Evolutionary conservation across 2,888 invertebrate genomes (phyloP).

Genomic region (Phytoseiulus persimilis): DNA sequence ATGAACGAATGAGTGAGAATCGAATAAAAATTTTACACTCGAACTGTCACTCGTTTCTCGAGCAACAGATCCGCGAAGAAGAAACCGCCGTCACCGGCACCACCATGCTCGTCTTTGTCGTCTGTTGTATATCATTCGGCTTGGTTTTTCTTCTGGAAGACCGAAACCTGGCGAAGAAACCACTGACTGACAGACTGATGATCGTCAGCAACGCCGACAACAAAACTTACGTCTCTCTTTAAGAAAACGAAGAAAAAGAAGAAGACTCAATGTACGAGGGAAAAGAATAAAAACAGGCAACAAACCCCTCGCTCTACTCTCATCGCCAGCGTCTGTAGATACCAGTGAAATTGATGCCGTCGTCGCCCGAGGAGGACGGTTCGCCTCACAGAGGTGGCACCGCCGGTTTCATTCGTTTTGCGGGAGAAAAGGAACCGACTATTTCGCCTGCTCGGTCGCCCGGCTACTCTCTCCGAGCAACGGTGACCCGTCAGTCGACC

Average conservation of each 20-base stretch:
- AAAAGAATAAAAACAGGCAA: background rate
- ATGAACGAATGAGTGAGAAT: background rate
- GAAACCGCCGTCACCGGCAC: background rate
- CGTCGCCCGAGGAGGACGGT: background rate
- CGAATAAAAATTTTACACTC: slow-evolving; percentile 5
- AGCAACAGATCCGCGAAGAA: background rate
- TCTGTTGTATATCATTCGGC: slow-evolving; percentile 5
- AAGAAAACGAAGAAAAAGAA: background rate
- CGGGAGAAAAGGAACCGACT: background rate
- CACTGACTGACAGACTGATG: background rate
- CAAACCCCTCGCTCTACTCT: background rate
- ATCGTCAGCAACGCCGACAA: background rate
- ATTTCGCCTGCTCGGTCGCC: background rate
- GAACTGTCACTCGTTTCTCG: background rate
- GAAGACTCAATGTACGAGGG: background rate
- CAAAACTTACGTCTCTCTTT: background rate
- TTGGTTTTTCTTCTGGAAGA: background rate
- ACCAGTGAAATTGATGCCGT: background rate
- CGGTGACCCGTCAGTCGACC: background rate
- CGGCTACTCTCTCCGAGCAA: background rate
- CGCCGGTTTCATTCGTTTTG: background rate
- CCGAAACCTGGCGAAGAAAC: background rate
- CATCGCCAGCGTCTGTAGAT: background rate
- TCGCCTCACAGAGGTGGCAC: background rate
- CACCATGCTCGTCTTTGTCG: background rate